These are phyloP conservation scores for Spisula subtruncata DNA, from an alignment of 2,888 invertebrate species.

Conservation along the genomic window DNA sequence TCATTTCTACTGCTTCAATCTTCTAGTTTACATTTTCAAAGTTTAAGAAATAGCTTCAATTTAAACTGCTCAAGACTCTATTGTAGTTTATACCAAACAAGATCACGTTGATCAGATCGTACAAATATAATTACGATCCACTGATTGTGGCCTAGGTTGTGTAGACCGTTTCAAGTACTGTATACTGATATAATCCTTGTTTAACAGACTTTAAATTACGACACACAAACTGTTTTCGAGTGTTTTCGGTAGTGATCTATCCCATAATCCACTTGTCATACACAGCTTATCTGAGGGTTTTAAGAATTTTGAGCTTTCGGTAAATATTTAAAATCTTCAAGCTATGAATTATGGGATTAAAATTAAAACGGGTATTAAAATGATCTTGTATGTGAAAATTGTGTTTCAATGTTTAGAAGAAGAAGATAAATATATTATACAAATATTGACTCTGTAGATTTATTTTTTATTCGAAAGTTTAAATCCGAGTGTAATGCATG, in stretches of 20 bases:
- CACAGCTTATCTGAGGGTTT: constrained; percentile 5
- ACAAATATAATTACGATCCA: not conserved
- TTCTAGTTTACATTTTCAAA: not conserved
- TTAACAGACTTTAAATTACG: constrained; percentile 18
- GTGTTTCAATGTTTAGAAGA: not conserved
- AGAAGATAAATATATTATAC: not conserved
- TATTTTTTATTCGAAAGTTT: constrained; percentile 2
- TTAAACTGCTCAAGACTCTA: not conserved
- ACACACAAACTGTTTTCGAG: constrained; percentile 31
- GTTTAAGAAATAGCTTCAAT: not conserved
- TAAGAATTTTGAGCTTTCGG: constrained; percentile 30
- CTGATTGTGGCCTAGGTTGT: constrained; percentile 5
- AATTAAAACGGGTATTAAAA: not conserved
- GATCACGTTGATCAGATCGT: not conserved
- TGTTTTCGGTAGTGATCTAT: constrained; percentile 42
- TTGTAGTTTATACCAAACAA: not conserved
- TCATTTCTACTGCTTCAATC: too few species aligned
- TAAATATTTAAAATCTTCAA: constrained; percentile 47
- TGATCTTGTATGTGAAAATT: constrained; percentile 5
- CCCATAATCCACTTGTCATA: constrained; percentile 40
- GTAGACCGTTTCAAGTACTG: constrained; percentile 37
- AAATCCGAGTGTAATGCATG: not conserved
- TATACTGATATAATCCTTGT: constrained; percentile 34
- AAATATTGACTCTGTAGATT: not conserved
- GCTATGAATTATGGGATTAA: constrained; percentile 3